A percentile compares a stretch with the other conserved stretches of the same genome.
Conservation (phyloP, 2,888 invertebrate species). For the Sussaba pulchella region DNA sequence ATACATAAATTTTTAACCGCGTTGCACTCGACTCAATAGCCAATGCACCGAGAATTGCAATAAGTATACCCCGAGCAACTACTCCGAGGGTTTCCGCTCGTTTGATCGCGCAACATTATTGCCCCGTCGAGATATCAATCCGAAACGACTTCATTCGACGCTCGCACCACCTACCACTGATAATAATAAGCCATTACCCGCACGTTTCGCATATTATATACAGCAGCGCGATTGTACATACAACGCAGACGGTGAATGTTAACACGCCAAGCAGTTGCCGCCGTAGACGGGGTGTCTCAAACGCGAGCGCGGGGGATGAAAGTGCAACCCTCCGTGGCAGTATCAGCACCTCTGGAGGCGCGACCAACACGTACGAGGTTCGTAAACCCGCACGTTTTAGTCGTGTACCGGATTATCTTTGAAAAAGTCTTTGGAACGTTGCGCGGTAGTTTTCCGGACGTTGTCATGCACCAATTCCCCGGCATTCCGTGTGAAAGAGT, state of each 20-base stretch:
- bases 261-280: constrained; percentile 73
- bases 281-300: constrained; percentile 33
- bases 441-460: constrained; percentile 9
- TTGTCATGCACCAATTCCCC: constrained; percentile 25
- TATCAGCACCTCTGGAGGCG: neutral
- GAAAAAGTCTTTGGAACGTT: constrained; percentile 6
- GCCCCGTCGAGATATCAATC: constrained; percentile 70
- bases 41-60: constrained; percentile 24
- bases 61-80: constrained; percentile 34
- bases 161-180: constrained; percentile 67
- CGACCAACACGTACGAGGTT: neutral
- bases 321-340: constrained; percentile 24
- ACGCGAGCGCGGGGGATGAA: constrained; percentile 55
- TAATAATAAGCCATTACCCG: constrained; percentile 78
- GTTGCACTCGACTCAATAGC: neutral
- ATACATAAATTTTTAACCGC: neutral
- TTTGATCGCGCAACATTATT: constrained; percentile 44
- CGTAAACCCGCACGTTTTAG: constrained; percentile 3
- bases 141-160: constrained; percentile 78
- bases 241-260: constrained; percentile 72
- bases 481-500: constrained; percentile 52
- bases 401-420: constrained; percentile 4
- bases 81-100: constrained; percentile 22
- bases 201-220: constrained; percentile 75
- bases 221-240: constrained; percentile 16